Evolutionary conservation across 2,113 vertebrate genomes (phyloP).

Genomic region (Petaurus breviceps): DNA sequence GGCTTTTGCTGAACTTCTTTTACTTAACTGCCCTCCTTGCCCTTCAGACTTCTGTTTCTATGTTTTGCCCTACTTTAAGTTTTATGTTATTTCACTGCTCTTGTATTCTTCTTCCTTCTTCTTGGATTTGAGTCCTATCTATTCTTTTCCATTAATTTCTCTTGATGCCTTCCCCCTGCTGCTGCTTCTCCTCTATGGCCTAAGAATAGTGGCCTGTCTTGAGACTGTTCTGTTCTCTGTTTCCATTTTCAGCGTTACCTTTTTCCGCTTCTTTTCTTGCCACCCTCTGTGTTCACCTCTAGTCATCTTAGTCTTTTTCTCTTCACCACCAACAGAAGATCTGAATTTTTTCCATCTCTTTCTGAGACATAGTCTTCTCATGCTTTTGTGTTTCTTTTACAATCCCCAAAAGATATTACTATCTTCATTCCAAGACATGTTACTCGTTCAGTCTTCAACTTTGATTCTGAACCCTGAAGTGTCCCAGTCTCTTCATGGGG

Average conservation of each 20-base stretch:
- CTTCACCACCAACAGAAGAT: not conserved
- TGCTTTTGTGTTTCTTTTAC: not conserved
- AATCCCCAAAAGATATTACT: not conserved
- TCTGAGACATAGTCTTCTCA: not conserved
- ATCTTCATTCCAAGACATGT: not conserved
- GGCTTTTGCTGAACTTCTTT: not conserved
- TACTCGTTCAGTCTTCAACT: not conserved
- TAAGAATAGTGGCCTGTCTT: not conserved
- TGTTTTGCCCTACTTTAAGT: not conserved
- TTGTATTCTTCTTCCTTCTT: not conserved
- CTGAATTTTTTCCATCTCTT: not conserved
- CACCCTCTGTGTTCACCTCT: not conserved
- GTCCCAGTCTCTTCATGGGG: not conserved
- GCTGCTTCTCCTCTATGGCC: not conserved
- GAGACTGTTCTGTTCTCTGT: not conserved
- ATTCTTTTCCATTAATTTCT: not conserved
- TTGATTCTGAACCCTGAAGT: not conserved
- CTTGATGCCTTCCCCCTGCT: not conserved
- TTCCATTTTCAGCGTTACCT: not conserved
- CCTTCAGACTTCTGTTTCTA: not conserved
- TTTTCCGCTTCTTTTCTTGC: not conserved
- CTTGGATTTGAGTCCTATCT: not conserved
- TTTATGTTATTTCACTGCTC: not conserved
- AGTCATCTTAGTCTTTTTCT: not conserved
- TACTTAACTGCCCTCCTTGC: not conserved